A percentile compares a stretch with the other conserved stretches of the same genome.
Evolutionary conservation across 2,113 vertebrate species (phyloP).

Genomic region (Oreotrochilus melanogaster): DNA sequence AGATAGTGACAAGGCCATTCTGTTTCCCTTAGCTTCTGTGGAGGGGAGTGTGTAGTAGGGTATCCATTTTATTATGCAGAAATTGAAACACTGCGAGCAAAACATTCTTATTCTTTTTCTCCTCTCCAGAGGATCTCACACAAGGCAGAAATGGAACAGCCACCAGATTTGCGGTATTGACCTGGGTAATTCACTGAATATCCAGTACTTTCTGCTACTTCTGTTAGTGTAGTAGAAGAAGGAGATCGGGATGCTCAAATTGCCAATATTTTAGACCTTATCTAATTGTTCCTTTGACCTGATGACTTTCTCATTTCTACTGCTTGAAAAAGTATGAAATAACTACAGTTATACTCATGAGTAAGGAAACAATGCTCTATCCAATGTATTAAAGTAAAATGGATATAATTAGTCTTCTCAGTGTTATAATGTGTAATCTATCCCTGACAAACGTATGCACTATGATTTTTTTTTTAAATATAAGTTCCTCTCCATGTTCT

Average conservation of each 20-base stretch:
- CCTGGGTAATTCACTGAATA: not conserved
- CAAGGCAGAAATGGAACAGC: not conserved
- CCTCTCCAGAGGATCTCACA: not conserved
- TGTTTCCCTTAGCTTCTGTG: conserved; percentile 58
- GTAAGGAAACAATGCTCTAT: not conserved
- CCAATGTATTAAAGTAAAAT: not conserved
- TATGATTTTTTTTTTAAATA: not conserved
- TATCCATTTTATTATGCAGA: conserved; percentile 26
- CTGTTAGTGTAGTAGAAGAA: not conserved
- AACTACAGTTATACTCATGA: not conserved
- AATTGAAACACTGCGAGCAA: not conserved
- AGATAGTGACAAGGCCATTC: conserved; percentile 74
- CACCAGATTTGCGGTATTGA: not conserved
- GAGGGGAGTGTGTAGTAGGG: not conserved
- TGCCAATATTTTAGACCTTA: not conserved
- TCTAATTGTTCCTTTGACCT: not conserved
- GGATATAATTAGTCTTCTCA: not conserved
- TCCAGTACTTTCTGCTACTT: not conserved
- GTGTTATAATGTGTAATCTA: not conserved
- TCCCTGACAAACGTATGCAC: not conserved
- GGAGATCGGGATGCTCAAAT: not conserved
- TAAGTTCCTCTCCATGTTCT: not conserved
- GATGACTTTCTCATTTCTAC: not conserved
- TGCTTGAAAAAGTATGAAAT: not conserved
- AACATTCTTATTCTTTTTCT: not conserved